phyloP scores from a whole-genome alignment of 2,888 invertebrate species.

The Caprella mutica region DNA sequence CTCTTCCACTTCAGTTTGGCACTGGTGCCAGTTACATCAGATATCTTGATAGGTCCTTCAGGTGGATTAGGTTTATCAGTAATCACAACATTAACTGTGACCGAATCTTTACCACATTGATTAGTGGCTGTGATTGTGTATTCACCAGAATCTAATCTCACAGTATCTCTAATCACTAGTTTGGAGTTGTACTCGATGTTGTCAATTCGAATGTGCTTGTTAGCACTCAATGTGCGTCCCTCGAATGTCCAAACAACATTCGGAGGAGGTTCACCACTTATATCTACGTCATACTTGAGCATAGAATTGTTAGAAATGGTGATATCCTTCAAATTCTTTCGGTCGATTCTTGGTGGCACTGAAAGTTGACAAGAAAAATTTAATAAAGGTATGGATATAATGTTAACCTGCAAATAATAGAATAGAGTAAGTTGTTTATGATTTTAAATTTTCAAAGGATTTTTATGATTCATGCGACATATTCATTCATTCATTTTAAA shows the following conservation, averaged over 20 bases:
- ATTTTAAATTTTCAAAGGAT: too few species aligned
- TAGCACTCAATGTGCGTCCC: slow-evolving; percentile 57
- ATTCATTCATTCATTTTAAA: too few species aligned
- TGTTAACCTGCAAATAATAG: too few species aligned
- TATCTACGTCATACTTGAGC: slow-evolving; percentile 79
- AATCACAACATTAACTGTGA: slow-evolving; percentile 66
- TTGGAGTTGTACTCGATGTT: slow-evolving; percentile 79
- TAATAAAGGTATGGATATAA: too few species aligned
- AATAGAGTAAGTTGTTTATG: too few species aligned
- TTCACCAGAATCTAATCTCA: slow-evolving; percentile 71
- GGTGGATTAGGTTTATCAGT: slow-evolving; percentile 79
- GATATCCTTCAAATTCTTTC: slow-evolving; percentile 77
- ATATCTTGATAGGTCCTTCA: slow-evolving; percentile 75
- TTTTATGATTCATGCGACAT: too few species aligned
- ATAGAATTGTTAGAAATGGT: slow-evolving; percentile 84
- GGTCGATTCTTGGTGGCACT: slow-evolving; percentile 92
- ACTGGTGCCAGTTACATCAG: slow-evolving; percentile 83
- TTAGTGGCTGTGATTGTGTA: slow-evolving; percentile 76
- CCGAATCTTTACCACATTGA: slow-evolving; percentile 73
- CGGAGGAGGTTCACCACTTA: slow-evolving; percentile 91
- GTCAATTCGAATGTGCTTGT: slow-evolving; percentile 65
- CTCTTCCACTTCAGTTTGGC: slow-evolving; percentile 92
- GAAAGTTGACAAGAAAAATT: slow-evolving; percentile 37
- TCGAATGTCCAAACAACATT: slow-evolving; percentile 83
- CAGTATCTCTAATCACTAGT: slow-evolving; percentile 65